phyloP scores from a whole-genome alignment of 2,113 vertebrate genomes.

The Corythornis vintsioides region DNA sequence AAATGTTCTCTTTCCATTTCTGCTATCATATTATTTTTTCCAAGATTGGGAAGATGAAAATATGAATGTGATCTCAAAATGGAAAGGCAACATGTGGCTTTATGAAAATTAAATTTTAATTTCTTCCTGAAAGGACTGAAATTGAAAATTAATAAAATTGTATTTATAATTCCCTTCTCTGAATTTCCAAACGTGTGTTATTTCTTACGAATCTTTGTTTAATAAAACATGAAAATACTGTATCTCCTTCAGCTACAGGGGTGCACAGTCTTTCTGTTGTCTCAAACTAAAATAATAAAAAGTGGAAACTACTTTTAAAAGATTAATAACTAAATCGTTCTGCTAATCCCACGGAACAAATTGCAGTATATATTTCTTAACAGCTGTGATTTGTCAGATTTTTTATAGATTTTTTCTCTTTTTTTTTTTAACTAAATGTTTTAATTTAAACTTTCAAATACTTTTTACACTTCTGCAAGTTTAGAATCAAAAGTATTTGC shows the following conservation, averaged over 20 bases:
- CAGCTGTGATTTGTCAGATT: neutral
- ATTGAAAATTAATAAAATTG: slow-evolving; percentile 20
- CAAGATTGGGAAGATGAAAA: neutral
- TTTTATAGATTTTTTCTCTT: too few species aligned
- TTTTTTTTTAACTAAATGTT: neutral
- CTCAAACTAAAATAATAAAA: neutral
- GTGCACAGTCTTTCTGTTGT: neutral
- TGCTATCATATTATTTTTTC: neutral
- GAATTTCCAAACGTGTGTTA: neutral
- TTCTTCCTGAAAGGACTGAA: neutral
- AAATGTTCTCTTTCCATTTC: neutral
- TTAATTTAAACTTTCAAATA: neutral
- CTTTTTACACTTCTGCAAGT: neutral
- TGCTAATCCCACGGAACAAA: neutral
- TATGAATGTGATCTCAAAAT: neutral
- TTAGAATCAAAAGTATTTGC: neutral
- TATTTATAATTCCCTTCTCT: neutral
- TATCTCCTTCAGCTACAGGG: neutral
- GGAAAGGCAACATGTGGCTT: neutral
- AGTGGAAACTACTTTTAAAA: neutral
- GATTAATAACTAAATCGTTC: neutral
- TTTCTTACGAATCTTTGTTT: neutral
- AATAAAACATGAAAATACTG: neutral
- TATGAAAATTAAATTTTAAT: slow-evolving; percentile 22
- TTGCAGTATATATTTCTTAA: neutral